Conservation (phyloP, 2,888 invertebrate species). For the Sthenelais limicola region DNA sequence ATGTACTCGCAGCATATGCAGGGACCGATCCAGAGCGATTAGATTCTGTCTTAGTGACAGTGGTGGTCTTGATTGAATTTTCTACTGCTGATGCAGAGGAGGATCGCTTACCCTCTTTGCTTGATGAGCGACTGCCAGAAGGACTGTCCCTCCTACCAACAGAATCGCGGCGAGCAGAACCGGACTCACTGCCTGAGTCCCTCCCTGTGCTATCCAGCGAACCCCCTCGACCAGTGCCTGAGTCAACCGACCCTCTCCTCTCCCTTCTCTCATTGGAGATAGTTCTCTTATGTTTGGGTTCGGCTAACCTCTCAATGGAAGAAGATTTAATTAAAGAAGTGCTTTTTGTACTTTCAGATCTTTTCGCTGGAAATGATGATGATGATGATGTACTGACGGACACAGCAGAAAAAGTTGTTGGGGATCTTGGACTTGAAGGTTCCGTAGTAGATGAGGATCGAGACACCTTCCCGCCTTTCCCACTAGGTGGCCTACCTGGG, state of each 20-base stretch:
- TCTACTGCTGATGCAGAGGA: too few species aligned
- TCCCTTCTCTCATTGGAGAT: neutral
- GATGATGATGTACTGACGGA: neutral
- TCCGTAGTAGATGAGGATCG: neutral
- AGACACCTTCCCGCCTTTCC: conserved; percentile 5
- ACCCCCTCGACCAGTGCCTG: neutral
- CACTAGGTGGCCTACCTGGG: conserved; percentile 23
- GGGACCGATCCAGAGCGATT: neutral
- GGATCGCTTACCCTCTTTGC: conserved; percentile 15
- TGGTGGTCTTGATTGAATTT: too few species aligned
- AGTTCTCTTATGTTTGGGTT: conserved; percentile 11
- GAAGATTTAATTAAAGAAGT: conserved; percentile 16
- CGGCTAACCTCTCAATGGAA: conserved; percentile 13
- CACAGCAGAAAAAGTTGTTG: too few species aligned
- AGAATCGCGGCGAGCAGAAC: neutral
- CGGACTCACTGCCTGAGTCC: neutral
- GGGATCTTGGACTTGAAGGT: neutral
- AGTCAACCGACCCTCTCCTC: neutral
- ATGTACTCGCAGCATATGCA: neutral
- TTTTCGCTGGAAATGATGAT: too few species aligned
- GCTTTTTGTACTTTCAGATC: neutral
- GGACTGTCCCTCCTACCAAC: neutral
- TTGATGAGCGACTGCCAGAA: neutral
- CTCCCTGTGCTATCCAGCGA: too few species aligned
- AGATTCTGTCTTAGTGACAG: neutral